Evolutionary conservation across 1,140 invertebrate species (phyloP).

Genomic region (Zaprionus lachaisei): DNA sequence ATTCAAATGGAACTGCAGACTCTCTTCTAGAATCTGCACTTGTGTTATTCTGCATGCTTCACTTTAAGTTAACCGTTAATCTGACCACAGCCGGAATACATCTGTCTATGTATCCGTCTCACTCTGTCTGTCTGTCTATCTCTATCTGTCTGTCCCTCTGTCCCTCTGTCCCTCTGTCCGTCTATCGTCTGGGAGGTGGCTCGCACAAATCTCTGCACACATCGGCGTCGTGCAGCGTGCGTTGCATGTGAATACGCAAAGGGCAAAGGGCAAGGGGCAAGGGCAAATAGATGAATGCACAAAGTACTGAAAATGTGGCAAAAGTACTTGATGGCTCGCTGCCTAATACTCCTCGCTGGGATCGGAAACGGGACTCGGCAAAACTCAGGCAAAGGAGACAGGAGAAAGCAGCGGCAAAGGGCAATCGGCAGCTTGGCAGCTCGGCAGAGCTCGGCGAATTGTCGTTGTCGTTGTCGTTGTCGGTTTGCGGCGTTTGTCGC

Average conservation of each 20-base stretch:
- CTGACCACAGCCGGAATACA: neutral
- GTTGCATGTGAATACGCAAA: conserved; percentile 34
- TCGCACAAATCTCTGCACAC: conserved; percentile 6
- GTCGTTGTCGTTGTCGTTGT: neutral
- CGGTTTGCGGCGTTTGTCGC: conserved; percentile 8
- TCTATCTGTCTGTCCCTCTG: neutral
- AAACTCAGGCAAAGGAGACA: no score
- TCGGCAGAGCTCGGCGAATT: neutral
- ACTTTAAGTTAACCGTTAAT: neutral
- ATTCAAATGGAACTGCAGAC: neutral
- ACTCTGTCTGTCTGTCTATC: neutral
- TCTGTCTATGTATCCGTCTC: neutral
- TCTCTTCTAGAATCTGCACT: neutral
- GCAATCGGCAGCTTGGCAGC: neutral
- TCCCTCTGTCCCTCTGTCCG: neutral
- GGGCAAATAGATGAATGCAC: conserved; percentile 30
- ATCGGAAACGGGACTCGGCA: neutral
- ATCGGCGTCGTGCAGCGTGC: conserved; percentile 17
- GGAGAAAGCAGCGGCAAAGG: neutral
- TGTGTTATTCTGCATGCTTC: no score
- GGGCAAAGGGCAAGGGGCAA: conserved; percentile 42
- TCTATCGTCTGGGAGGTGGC: neutral
- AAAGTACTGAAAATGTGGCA: conserved; percentile 38
- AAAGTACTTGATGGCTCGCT: conserved; percentile 25
- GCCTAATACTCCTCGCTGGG: neutral